Percentiles rank a stretch among this genome's conserved stretches.
phyloP scores from a whole-genome alignment of 2,888 invertebrate species.

The Oscheius onirici region DNA sequence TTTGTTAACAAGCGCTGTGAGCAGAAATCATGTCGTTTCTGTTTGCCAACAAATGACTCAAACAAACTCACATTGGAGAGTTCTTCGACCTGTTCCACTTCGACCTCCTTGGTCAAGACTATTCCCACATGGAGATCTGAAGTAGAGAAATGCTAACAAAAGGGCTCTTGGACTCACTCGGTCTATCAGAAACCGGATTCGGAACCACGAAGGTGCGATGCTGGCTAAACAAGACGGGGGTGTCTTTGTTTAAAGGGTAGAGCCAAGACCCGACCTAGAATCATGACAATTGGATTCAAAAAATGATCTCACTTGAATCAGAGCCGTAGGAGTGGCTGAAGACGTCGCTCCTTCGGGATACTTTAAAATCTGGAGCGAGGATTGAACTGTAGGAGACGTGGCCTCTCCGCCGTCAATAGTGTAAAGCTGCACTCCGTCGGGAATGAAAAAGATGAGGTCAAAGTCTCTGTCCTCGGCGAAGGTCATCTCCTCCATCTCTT shows the following conservation, averaged over 20 bases:
- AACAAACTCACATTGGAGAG: not conserved
- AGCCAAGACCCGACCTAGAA: slow-evolving; percentile 11
- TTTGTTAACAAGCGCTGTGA: too few relatives aligned
- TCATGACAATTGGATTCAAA: not conserved
- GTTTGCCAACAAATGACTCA: too few relatives aligned
- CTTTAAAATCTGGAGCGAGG: slow-evolving; percentile 2
- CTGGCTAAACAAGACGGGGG: not conserved
- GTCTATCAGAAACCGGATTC: not conserved
- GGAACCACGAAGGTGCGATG: not conserved
- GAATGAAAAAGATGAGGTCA: slow-evolving; percentile 13
- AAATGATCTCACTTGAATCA: slow-evolving; percentile 1
- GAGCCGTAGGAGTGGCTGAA: not conserved
- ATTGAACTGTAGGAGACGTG: not conserved
- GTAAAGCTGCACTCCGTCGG: slow-evolving; percentile 18
- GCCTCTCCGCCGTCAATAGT: slow-evolving; percentile 10
- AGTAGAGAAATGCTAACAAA: not conserved
- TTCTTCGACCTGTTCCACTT: not conserved
- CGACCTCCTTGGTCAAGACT: not conserved
- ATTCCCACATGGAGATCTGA: not conserved
- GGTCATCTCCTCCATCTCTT: too few relatives aligned
- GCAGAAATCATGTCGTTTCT: too few relatives aligned
- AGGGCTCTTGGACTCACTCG: not conserved
- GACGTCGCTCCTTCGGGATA: not conserved
- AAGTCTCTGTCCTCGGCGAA: slow-evolving; percentile 8
- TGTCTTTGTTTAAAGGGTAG: slow-evolving; percentile 2